Evolutionary conservation across 2,113 vertebrate species (phyloP).

Genomic region (Epinephelus moara): DNA sequence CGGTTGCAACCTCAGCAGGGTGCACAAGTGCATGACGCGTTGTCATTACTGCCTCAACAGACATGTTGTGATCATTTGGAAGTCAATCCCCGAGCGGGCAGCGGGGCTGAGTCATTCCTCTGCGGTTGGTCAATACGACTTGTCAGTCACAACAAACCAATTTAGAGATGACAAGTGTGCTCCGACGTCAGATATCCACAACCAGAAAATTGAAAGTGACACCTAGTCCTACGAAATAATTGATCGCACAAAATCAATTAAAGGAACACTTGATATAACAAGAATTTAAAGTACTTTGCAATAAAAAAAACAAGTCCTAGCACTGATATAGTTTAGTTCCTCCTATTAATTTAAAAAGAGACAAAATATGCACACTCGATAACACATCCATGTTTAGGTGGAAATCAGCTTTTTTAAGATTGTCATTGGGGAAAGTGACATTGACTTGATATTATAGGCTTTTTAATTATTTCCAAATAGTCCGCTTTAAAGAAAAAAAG

Average conservation of each 20-base stretch:
- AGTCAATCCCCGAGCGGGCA: slow-evolving; percentile 31
- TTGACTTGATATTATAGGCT: background rate
- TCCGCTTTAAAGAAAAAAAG: no score
- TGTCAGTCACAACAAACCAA: slow-evolving; percentile 67
- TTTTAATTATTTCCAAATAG: background rate
- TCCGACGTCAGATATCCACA: slow-evolving; percentile 34
- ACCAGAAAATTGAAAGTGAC: slow-evolving; percentile 61
- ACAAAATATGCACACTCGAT: background rate
- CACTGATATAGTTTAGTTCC: background rate
- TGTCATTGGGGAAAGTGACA: slow-evolving; percentile 31
- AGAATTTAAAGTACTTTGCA: slow-evolving; percentile 9
- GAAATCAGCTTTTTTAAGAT: background rate
- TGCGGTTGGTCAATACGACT: slow-evolving; percentile 51
- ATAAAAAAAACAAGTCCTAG: slow-evolving; percentile 26
- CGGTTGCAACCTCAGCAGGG: slow-evolving; percentile 53
- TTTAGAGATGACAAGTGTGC: slow-evolving; percentile 38
- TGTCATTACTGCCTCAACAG: slow-evolving; percentile 44
- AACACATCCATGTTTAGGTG: slow-evolving; percentile 2
- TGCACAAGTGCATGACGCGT: slow-evolving; percentile 22
- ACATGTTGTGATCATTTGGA: slow-evolving; percentile 42
- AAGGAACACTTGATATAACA: slow-evolving; percentile 10
- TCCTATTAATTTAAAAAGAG: slow-evolving; percentile 29
- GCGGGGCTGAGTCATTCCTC: slow-evolving; percentile 33
- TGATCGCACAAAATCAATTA: slow-evolving; percentile 47
- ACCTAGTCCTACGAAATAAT: slow-evolving; percentile 20